Evolutionary conservation across 2,888 invertebrate species (phyloP).

Genomic region (Tenodera sinensis): DNA sequence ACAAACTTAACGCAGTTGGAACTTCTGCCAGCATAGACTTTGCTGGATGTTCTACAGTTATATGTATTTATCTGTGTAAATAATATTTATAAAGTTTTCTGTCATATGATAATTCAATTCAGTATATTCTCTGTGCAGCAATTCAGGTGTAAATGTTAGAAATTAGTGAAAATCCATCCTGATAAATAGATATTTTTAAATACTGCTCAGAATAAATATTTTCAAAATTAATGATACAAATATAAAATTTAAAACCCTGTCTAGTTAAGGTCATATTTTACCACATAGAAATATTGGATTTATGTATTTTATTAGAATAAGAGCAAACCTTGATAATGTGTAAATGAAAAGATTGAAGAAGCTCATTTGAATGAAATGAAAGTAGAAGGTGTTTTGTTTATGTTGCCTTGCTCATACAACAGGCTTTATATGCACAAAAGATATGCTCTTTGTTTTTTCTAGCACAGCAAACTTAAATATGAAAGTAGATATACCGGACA

Average conservation of each 20-base stretch:
- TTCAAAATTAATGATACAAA: neutral
- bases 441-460: too few species aligned
- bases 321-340: too few species aligned
- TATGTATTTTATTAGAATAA: too few species aligned
- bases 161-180: neutral
- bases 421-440: too few species aligned
- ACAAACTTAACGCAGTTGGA: neutral
- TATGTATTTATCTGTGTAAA: neutral
- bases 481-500: too few species aligned
- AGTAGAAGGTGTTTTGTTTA: too few species aligned
- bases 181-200: neutral
- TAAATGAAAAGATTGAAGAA: too few species aligned
- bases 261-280: neutral
- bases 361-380: too few species aligned
- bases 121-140: neutral
- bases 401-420: too few species aligned
- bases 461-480: too few species aligned
- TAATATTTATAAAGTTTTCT: neutral
- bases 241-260: neutral
- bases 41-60: neutral
- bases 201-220: neutral
- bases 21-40: neutral
- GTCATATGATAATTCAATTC: neutral
- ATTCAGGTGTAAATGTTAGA: neutral
- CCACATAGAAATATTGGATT: too few species aligned